Conservation (phyloP, 2,888 invertebrate species). For the Itoplectis maculator region DNA sequence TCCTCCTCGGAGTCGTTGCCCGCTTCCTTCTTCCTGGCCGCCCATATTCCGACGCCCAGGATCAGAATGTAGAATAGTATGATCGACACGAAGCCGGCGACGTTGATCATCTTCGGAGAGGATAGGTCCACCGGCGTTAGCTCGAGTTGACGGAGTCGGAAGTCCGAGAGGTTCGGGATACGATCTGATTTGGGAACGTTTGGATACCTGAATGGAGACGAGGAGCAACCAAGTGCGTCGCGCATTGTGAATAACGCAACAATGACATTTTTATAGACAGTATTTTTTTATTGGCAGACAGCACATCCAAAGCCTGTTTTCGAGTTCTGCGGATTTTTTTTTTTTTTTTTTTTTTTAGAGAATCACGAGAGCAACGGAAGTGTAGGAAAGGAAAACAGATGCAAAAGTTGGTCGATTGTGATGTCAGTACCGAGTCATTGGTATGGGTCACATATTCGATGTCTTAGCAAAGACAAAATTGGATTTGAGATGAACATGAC, state of each 20-base stretch:
- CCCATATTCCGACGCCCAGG: conserved; percentile 98
- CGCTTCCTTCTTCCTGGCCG: conserved; percentile 95
- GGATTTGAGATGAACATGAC: too few species aligned
- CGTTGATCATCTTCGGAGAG: conserved; percentile 92
- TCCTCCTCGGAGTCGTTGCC: conserved; percentile 97
- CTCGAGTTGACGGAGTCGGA: conserved; percentile 81
- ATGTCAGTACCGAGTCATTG: conserved; percentile 7
- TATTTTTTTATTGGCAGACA: not conserved
- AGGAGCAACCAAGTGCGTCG: conserved; percentile 47
- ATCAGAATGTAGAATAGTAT: conserved; percentile 98
- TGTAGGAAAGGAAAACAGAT: not conserved
- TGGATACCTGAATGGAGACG: conserved; percentile 78
- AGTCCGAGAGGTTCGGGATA: conserved; percentile 80
- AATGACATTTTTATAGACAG: conserved; percentile 4
- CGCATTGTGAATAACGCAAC: conserved; percentile 61
- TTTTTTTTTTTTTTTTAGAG: too few species aligned
- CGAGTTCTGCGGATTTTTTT: too few species aligned
- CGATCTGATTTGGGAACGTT: conserved; percentile 80
- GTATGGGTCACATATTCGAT: too few species aligned
- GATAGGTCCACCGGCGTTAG: conserved; percentile 81
- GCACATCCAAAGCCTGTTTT: not conserved
- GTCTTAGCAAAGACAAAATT: too few species aligned
- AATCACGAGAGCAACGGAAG: not conserved
- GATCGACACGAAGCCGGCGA: conserved; percentile 97
- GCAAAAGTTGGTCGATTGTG: not conserved